These are phyloP conservation scores for Dysmachus trigonus DNA, from an alignment of 2,888 invertebrate genomes.

Conservation along the genomic window DNA sequence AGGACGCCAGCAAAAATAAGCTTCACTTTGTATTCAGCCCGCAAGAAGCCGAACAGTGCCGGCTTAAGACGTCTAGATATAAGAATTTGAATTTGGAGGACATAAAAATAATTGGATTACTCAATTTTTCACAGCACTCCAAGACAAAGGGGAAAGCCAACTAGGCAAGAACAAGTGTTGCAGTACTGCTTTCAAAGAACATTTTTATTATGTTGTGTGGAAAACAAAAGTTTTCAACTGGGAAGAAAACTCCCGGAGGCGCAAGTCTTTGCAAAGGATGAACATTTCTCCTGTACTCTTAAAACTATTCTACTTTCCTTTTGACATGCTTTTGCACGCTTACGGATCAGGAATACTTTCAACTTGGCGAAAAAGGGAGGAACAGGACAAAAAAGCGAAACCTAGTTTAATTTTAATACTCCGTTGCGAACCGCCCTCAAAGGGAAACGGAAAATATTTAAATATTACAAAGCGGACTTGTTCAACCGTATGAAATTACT, in stretches of 20 bases:
- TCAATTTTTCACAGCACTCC: slow-evolving; percentile 22
- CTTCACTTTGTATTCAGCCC: neutral
- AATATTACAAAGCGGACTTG: slow-evolving; percentile 2
- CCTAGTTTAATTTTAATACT: slow-evolving; percentile 36
- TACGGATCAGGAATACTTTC: slow-evolving; percentile 31
- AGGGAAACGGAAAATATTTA: slow-evolving; percentile 17
- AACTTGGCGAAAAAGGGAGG: neutral
- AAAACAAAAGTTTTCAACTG: slow-evolving; percentile 33
- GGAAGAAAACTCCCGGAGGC: slow-evolving; percentile 35
- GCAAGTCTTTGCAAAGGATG: slow-evolving; percentile 26
- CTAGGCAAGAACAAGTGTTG: slow-evolving; percentile 34
- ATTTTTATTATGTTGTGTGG: slow-evolving; percentile 35
- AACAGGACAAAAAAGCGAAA: neutral
- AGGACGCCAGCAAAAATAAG: neutral
- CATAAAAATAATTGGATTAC: slow-evolving; percentile 39
- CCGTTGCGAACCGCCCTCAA: neutral
- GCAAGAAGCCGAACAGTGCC: neutral
- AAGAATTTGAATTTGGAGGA: slow-evolving; percentile 33
- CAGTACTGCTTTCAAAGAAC: slow-evolving; percentile 15
- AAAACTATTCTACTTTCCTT: slow-evolving; percentile 30
- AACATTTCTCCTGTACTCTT: slow-evolving; percentile 16
- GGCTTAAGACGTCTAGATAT: neutral
- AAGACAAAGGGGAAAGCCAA: slow-evolving; percentile 18
- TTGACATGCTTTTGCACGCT: slow-evolving; percentile 37
- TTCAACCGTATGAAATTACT: slow-evolving; percentile 1